phyloP scores from a whole-genome alignment of 2,113 vertebrate genomes.

The Aptenodytes patagonicus region DNA sequence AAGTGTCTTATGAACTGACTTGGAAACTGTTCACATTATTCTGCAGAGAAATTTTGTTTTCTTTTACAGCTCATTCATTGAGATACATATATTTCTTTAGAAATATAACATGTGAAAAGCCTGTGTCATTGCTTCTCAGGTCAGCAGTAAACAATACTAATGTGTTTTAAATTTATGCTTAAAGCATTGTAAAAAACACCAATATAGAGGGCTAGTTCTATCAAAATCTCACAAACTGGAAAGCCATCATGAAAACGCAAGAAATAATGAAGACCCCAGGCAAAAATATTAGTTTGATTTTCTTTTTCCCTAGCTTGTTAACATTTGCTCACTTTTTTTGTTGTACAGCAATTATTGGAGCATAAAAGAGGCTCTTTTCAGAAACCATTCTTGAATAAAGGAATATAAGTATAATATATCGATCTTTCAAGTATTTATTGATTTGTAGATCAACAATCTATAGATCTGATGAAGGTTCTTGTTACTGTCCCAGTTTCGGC shows the following conservation, averaged over 20 bases:
- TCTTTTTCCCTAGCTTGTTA: not conserved
- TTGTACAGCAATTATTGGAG: not conserved
- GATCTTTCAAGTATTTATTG: not conserved
- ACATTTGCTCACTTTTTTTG: not conserved
- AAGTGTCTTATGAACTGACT: not conserved
- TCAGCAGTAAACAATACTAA: not conserved
- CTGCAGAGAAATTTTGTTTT: not conserved
- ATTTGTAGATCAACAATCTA: not conserved
- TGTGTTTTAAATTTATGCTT: not conserved
- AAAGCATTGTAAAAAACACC: not conserved
- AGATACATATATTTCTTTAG: not conserved
- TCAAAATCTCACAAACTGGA: not conserved
- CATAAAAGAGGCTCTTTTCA: not conserved
- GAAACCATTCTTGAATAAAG: not conserved
- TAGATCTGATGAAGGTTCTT: not conserved
- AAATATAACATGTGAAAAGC: not conserved
- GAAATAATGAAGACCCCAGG: not conserved
- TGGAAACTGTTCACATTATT: not conserved
- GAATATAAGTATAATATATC: not conserved
- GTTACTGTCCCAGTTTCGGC: not conserved
- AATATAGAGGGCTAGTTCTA: not conserved
- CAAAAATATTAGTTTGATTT: not conserved
- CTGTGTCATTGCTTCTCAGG: not conserved
- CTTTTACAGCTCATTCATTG: not conserved
- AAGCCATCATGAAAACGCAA: not conserved